These are phyloP conservation scores for Scylla paramamosain DNA, from an alignment of 1,140 invertebrate species.

Conservation along the genomic window DNA sequence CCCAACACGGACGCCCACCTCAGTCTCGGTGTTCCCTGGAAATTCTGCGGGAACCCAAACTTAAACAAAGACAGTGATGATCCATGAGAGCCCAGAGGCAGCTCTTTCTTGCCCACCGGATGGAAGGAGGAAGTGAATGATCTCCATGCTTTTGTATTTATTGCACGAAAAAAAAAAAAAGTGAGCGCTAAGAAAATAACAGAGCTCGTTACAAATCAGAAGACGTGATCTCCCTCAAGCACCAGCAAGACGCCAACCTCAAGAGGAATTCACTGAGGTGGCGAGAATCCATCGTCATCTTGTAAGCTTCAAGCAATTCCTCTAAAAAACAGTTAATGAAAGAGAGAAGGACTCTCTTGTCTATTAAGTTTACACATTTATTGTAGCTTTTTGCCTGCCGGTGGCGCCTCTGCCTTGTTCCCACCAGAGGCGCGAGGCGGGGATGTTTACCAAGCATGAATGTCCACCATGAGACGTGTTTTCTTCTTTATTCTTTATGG, in stretches of 20 bases:
- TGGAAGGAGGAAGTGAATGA: neutral
- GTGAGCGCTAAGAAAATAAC: slow-evolving; percentile 9
- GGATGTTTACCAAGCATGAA: neutral
- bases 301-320: slow-evolving; percentile 26
- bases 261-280: neutral
- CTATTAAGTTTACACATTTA: slow-evolving; percentile 35
- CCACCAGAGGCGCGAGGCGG: no score
- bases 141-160: neutral
- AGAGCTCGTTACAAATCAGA: slow-evolving; percentile 1
- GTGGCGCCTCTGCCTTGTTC: neutral
- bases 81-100: neutral
- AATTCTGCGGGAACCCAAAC: neutral
- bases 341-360: neutral
- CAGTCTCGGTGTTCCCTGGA: no score
- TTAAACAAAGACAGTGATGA: neutral
- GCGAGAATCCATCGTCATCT: neutral
- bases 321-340: slow-evolving; percentile 39
- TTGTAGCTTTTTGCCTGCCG: neutral
- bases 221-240: neutral
- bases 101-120: neutral
- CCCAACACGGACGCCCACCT: no score
- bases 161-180: neutral
- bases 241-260: neutral
- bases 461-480: neutral
- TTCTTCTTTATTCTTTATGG: neutral